A percentile compares a stretch with the other conserved stretches of the same genome.
phyloP scores from a whole-genome alignment of 2,888 invertebrate genomes.

The Tachina fera region DNA sequence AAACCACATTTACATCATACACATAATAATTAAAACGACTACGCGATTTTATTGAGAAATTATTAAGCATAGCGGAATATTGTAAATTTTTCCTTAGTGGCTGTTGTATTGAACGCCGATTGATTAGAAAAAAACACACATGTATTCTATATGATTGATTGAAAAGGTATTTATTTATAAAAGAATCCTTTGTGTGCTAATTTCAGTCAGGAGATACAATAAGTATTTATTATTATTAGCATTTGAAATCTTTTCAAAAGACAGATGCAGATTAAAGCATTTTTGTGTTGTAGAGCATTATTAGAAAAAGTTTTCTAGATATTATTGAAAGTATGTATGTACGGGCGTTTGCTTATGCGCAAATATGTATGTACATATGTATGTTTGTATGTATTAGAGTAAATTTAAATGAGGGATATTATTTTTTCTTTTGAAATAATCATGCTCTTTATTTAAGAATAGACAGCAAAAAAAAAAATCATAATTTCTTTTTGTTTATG shows the following conservation, averaged over 20 bases:
- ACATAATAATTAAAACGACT: neutral
- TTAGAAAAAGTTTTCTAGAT: neutral
- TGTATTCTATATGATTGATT: neutral
- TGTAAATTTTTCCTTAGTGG: neutral
- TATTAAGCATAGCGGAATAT: neutral
- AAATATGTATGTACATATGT: too few species aligned
- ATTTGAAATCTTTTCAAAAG: constrained; percentile 12
- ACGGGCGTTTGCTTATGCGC: neutral
- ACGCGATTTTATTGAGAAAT: too few species aligned
- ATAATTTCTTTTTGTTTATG: constrained; percentile 5
- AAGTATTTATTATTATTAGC: neutral
- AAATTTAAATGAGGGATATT: constrained; percentile 53
- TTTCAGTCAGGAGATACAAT: neutral
- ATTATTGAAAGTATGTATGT: neutral
- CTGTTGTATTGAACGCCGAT: neutral
- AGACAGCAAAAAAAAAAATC: constrained; percentile 5
- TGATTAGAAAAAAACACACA: neutral
- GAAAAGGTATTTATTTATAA: neutral
- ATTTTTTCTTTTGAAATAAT: constrained; percentile 29
- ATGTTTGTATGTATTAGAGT: neutral
- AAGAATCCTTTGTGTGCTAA: neutral
- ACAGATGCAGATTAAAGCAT: constrained; percentile 14
- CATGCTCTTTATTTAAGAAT: constrained; percentile 10
- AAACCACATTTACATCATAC: neutral
- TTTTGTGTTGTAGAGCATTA: constrained; percentile 15